phyloP scores from a whole-genome alignment of 37 sponge, comb jelly and placozoan genomes.

The Chondrilla cf. caribensis region DNA sequence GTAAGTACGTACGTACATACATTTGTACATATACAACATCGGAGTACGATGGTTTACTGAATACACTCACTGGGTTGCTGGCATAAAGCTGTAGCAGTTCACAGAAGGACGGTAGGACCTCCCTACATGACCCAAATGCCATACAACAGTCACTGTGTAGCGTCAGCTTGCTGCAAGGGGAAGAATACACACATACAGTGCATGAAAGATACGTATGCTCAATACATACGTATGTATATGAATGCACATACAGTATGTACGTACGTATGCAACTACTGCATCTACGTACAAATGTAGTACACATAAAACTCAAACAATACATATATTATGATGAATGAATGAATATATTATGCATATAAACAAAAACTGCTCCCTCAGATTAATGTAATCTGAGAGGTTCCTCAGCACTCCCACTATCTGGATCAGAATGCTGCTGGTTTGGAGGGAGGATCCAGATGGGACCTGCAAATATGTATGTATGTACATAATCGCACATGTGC shows the following conservation, averaged over 20 bases:
- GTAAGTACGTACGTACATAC: not conserved
- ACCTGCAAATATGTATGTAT: not conserved
- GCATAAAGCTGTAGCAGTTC: not conserved
- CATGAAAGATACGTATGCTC: too few species aligned
- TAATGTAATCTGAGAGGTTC: conserved; percentile 46
- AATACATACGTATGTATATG: too few species aligned
- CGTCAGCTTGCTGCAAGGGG: conserved; percentile 61
- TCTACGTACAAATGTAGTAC: too few species aligned
- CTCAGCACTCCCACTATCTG: conserved; percentile 53
- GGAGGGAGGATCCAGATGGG: not conserved
- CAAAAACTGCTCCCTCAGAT: conserved; percentile 25
- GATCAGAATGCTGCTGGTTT: not conserved
- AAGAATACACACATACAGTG: too few species aligned
- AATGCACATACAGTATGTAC: too few species aligned
- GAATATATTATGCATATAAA: conserved; percentile 59
- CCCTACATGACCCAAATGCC: conserved; percentile 21
- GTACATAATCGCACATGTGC: not conserved
- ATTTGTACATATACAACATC: too few species aligned
- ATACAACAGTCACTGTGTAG: conserved; percentile 37
- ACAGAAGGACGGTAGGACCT: conserved; percentile 14
- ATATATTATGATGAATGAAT: too few species aligned
- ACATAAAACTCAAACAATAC: not conserved
- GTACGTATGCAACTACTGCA: too few species aligned
- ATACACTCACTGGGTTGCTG: conserved; percentile 26
- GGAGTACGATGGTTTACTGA: too few species aligned